Base-by-base conservation (phyloP, 2,888 invertebrate species). In the Drosophila paramelanica region DNA sequence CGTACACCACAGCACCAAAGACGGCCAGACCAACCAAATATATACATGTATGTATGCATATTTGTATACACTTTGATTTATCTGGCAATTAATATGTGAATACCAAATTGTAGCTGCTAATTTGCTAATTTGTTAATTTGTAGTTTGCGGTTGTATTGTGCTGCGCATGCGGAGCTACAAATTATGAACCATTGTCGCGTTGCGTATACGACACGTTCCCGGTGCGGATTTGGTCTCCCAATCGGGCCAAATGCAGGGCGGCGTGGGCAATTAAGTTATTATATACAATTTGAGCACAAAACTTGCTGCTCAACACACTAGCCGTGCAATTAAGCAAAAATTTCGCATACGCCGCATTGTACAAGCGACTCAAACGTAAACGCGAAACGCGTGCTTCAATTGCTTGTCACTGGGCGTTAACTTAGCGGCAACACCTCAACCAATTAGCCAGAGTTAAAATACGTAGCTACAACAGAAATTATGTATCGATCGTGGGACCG, bases 261-360 rank as follows among this genome's bases (percentile, higher is more conserved):
- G 51, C 66, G 45, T 31, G 65, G 56, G 71, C 71, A 79, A 86
- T 86, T 88, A 88, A 89, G 86, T 85, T 80, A 85, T 85, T 85
- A 89, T 82, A 79, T 88, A 82, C 69, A 74, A 76, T 89, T 85
- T 88, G 86, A 73, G 67, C 58, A 69, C 74, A 64, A 72, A 73
- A 76, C 74, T 76, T 78, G 58, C 57, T 58, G 52, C 20, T 53
- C 17, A 55, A 39, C 50, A 36, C 50, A 45, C 58, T 36, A 51
- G 64, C 45, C 42, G 43, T 76, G 73, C 73, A 80, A 86, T 83
- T 83, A 86, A 74, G 65, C 67, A 58, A 51, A 58, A 64, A 61
- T 84, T 67, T 85, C 82, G 85, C 75, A 83, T 83, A 81, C 83
- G 83, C 79, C 79, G 64, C 69, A 67, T 84, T 65, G 59, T 62